Conservation (phyloP, 2,113 vertebrate genomes). For the Caranx melampygus region DNA sequence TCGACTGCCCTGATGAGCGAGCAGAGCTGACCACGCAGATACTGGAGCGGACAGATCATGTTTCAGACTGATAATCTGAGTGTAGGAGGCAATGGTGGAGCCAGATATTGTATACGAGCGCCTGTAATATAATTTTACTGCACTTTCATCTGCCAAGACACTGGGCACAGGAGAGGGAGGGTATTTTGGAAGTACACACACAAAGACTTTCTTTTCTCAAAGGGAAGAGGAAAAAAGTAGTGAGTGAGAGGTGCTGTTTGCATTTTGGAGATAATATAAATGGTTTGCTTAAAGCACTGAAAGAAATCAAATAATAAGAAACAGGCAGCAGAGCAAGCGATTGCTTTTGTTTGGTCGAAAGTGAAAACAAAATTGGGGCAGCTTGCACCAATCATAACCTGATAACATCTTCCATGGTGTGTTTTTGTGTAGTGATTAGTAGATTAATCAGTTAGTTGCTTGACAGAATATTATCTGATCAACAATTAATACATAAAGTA, state of each 20-base stretch:
- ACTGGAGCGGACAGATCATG: slow-evolving; percentile 26
- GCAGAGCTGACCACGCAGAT: slow-evolving; percentile 19
- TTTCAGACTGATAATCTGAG: slow-evolving; percentile 36
- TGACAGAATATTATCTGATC: not conserved
- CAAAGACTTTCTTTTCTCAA: slow-evolving; percentile 18
- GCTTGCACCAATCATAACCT: not conserved
- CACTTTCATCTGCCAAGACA: slow-evolving; percentile 12
- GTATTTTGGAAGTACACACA: not conserved
- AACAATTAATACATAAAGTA: not conserved
- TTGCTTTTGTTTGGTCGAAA: not conserved
- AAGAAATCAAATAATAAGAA: not conserved
- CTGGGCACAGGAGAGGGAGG: not conserved
- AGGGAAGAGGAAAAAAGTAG: slow-evolving; percentile 5
- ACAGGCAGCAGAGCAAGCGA: not conserved
- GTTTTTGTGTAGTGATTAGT: not conserved
- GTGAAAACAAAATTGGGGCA: not conserved
- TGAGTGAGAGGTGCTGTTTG: slow-evolving; percentile 22
- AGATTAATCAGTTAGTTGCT: not conserved
- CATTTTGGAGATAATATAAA: slow-evolving; percentile 33
- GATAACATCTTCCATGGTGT: not conserved
- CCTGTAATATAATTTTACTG: slow-evolving; percentile 43
- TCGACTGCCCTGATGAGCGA: slow-evolving; percentile 4
- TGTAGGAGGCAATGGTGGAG: slow-evolving; percentile 27
- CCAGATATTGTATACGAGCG: slow-evolving; percentile 19
- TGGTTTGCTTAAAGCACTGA: slow-evolving; percentile 7